Evolutionary conservation across 2,888 invertebrate species (phyloP).

Genomic region (Caenorhabditis wallacei): DNA sequence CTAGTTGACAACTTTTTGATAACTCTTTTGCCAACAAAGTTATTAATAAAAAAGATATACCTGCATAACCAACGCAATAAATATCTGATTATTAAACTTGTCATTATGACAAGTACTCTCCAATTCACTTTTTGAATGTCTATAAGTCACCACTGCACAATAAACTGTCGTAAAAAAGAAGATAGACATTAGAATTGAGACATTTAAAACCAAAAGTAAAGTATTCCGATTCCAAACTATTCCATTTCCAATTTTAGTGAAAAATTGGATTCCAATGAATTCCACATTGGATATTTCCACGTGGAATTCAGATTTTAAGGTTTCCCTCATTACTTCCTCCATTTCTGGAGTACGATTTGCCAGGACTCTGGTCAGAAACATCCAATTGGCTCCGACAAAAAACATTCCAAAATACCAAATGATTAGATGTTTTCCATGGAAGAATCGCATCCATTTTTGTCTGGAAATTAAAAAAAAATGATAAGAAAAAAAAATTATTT

Average conservation of each 20-base stretch:
- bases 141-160: conserved; percentile 19
- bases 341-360: conserved; percentile 16
- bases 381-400: neutral
- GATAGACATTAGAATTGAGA: conserved; percentile 2
- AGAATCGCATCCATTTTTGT: neutral
- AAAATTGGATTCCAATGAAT: conserved; percentile 35
- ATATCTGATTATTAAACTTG: conserved; percentile 13
- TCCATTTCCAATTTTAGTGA: neutral
- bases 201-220: conserved; percentile 8
- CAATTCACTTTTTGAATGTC: conserved; percentile 10
- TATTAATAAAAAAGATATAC: neutral
- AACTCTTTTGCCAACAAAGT: no score
- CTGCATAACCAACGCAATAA: conserved; percentile 15
- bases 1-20: no score
- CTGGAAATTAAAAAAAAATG: neutral
- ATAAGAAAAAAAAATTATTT: no score
- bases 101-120: conserved; percentile 1
- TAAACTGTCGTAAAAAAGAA: conserved; percentile 1
- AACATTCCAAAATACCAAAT: conserved; percentile 13
- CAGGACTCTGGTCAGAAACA: conserved; percentile 6
- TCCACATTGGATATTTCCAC: conserved; percentile 13
- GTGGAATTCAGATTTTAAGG: conserved; percentile 14
- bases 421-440: neutral
- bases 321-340: conserved; percentile 23
- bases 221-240: conserved; percentile 3